A percentile compares a stretch with the other conserved stretches of the same genome.
Conservation (phyloP, 1,140 invertebrate species). For the Drosophila virilis region DNA sequence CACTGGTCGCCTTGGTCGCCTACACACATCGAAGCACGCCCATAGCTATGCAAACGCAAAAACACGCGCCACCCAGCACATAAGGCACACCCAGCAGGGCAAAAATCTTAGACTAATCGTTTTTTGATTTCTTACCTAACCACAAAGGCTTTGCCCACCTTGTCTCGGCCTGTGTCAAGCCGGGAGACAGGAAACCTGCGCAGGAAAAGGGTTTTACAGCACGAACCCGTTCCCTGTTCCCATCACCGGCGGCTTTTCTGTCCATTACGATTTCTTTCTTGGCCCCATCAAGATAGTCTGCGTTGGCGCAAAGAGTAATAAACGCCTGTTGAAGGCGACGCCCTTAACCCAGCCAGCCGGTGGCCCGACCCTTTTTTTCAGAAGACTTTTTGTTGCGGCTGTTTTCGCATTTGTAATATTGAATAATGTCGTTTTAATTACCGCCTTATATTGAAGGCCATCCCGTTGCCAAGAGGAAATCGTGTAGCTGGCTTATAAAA, state of each 20-base stretch:
- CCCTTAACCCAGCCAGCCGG: constrained; percentile 32
- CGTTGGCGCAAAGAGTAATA: constrained; percentile 51
- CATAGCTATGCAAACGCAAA: constrained; percentile 12
- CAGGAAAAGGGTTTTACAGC: constrained; percentile 51
- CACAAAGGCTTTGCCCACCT: constrained; percentile 43
- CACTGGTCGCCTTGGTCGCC: not conserved
- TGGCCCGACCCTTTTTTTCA: constrained; percentile 52
- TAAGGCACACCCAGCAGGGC: constrained; percentile 11
- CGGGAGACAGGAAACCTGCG: constrained; percentile 29
- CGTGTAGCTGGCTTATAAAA: constrained; percentile 26
- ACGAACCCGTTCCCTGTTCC: constrained; percentile 14
- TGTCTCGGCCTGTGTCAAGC: constrained; percentile 20
- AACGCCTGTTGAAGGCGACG: constrained; percentile 61
- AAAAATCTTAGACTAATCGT: constrained; percentile 74
- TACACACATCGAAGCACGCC: constrained; percentile 12
- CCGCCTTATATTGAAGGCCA: constrained; percentile 62
- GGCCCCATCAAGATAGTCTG: constrained; percentile 62
- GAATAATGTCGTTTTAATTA: constrained; percentile 83
- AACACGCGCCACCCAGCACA: constrained; percentile 1
- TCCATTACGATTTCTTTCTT: constrained; percentile 12
- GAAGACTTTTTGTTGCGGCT: constrained; percentile 33
- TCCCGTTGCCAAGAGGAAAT: constrained; percentile 27
- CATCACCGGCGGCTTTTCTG: constrained; percentile 6
- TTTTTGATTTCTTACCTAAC: constrained; percentile 72
- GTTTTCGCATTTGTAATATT: constrained; percentile 57